Conservation (phyloP, 2,797 vertebrate species). For the Knipowitschia caucasica region DNA sequence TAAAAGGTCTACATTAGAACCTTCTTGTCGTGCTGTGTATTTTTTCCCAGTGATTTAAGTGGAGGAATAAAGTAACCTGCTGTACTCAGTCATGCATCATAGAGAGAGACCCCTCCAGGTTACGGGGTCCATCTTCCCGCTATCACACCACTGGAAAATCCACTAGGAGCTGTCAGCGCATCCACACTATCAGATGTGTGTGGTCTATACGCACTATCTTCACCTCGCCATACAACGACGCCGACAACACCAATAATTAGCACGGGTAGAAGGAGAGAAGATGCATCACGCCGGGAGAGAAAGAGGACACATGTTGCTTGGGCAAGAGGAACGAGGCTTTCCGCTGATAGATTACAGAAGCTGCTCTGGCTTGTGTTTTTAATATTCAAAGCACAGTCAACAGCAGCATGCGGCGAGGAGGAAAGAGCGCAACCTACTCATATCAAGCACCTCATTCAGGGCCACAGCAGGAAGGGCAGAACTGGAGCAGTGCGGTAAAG, state of each 20-base stretch:
- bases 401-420: slow-evolving; percentile 25
- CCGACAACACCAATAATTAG: slow-evolving; percentile 41
- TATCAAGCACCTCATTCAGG: slow-evolving; percentile 26
- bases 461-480: slow-evolving; percentile 12
- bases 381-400: slow-evolving; percentile 22
- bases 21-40: no score
- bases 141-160: slow-evolving; percentile 30
- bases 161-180: slow-evolving; percentile 53
- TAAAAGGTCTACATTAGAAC: no score
- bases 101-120: slow-evolving; percentile 41
- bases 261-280: slow-evolving; percentile 3
- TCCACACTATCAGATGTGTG: slow-evolving; percentile 22
- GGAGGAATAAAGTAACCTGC: slow-evolving; percentile 20
- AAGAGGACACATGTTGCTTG: slow-evolving; percentile 23
- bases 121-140: slow-evolving; percentile 21
- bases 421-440: slow-evolving; percentile 12
- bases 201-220: slow-evolving; percentile 15
- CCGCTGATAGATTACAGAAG: neutral
- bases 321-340: slow-evolving; percentile 8
- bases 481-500: slow-evolving; percentile 3
- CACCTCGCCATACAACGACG: slow-evolving; percentile 19
- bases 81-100: slow-evolving; percentile 26
- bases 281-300: slow-evolving; percentile 21
- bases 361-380: slow-evolving; percentile 10
- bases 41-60: slow-evolving; percentile 36